Evolutionary conservation across 2,797 vertebrate genomes (phyloP).

Genomic region (Syngnathus acus): DNA sequence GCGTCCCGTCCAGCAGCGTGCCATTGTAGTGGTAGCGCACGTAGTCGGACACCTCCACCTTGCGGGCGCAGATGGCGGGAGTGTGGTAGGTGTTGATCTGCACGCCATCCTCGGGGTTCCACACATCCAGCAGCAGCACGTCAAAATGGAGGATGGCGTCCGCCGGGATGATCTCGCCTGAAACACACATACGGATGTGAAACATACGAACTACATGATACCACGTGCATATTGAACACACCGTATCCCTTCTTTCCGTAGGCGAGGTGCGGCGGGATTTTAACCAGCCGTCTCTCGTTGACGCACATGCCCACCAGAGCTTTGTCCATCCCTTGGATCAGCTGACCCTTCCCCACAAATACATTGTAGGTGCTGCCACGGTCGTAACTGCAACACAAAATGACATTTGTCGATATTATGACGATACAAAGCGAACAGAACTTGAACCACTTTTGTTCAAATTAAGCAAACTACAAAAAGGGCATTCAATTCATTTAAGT

Average conservation of each 20-base stretch:
- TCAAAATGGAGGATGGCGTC: constrained; percentile 91
- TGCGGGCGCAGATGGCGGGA: constrained; percentile 76
- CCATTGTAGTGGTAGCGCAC: constrained; percentile 97
- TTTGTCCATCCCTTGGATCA: constrained; percentile 94
- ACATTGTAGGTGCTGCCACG: constrained; percentile 89
- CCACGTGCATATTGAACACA: constrained; percentile 42
- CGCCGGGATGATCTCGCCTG: constrained; percentile 85
- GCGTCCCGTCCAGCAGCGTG: constrained; percentile 88
- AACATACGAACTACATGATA: neutral
- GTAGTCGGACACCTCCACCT: constrained; percentile 91
- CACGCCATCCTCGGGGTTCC: constrained; percentile 86
- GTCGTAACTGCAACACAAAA: constrained; percentile 79
- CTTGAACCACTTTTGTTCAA: neutral
- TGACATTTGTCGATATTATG: neutral
- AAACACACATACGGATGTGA: neutral
- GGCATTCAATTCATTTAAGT: neutral
- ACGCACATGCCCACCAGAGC: constrained; percentile 94
- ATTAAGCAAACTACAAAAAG: neutral
- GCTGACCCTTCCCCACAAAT: constrained; percentile 86
- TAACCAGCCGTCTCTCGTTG: constrained; percentile 86
- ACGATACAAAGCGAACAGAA: neutral
- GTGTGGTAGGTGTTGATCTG: constrained; percentile 81
- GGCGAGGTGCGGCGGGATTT: constrained; percentile 85
- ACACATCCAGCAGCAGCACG: constrained; percentile 91
- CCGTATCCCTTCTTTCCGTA: constrained; percentile 87